phyloP scores from a whole-genome alignment of 2,888 invertebrate species.

The Griposia aprilina region DNA sequence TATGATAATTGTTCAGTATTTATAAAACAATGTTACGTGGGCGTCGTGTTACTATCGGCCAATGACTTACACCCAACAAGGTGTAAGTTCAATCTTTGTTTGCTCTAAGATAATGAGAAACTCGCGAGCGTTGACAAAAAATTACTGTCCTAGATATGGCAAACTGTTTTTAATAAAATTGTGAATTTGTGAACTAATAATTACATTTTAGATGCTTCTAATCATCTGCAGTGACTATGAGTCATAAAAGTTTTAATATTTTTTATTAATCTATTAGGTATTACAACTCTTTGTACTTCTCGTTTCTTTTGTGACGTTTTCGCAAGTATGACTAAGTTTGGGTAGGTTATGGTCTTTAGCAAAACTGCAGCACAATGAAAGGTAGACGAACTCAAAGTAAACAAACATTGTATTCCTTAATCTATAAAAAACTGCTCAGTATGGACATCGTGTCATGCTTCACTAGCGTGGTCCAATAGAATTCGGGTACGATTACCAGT shows the following conservation, averaged over 20 bases:
- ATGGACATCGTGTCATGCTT: background rate
- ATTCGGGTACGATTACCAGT: background rate
- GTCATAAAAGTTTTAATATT: background rate
- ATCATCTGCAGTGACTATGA: background rate
- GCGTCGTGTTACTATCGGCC: constrained; percentile 70
- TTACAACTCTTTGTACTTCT: background rate
- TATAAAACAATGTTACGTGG: constrained; percentile 50
- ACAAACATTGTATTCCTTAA: background rate
- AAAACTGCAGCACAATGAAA: background rate
- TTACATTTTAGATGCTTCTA: background rate
- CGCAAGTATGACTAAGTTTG: background rate
- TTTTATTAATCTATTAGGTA: background rate
- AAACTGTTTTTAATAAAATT: background rate
- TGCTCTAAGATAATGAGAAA: constrained; percentile 65
- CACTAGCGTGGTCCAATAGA: background rate
- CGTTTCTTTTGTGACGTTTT: background rate
- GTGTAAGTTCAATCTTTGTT: constrained; percentile 70
- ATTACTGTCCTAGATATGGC: constrained; percentile 21
- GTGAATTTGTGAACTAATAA: background rate
- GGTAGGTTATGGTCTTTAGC: constrained; percentile 2
- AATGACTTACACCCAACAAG: constrained; percentile 66
- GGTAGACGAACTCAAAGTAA: background rate
- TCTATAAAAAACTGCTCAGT: background rate
- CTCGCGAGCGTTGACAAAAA: constrained; percentile 20
- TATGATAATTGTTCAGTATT: constrained; percentile 40